Evolutionary conservation across 2,888 invertebrate species (phyloP).

Genomic region (Halictus quadricinctus): DNA sequence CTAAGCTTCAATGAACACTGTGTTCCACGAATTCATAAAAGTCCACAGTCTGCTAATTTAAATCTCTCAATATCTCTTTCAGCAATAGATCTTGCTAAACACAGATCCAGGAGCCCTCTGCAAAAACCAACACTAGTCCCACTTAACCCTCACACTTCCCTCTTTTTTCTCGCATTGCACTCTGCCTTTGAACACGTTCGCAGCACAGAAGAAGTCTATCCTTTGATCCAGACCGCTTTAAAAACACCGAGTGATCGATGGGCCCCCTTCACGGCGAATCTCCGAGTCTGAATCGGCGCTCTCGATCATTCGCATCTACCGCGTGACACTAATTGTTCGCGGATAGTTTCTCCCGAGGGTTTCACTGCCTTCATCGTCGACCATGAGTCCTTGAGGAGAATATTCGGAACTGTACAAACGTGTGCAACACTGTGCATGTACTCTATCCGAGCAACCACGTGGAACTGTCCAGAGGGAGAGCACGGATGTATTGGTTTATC

Average conservation of each 20-base stretch:
- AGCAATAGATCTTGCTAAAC: no score
- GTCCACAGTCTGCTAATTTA: no score
- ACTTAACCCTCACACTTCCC: neutral
- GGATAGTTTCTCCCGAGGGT: neutral
- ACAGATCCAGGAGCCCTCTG: no score
- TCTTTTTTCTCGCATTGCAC: neutral
- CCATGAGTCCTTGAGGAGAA: neutral
- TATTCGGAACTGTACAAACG: conserved; percentile 10
- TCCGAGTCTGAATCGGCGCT: neutral
- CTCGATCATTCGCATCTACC: conserved; percentile 6
- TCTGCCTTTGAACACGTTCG: neutral
- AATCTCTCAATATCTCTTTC: no score
- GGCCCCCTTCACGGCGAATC: neutral
- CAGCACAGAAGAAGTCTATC: neutral
- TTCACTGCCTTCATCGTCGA: neutral
- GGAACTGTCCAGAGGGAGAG: neutral
- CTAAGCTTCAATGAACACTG: no score
- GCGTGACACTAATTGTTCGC: neutral
- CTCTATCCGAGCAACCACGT: neutral
- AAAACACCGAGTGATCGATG: neutral
- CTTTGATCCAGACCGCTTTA: neutral
- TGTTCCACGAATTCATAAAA: no score
- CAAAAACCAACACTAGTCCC: neutral
- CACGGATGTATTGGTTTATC: conserved; percentile 54
- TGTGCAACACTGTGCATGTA: neutral